Percentiles rank a stretch among this genome's conserved stretches.
Conservation (phyloP, 1,140 invertebrate genomes). For the Sitophilus oryzae region DNA sequence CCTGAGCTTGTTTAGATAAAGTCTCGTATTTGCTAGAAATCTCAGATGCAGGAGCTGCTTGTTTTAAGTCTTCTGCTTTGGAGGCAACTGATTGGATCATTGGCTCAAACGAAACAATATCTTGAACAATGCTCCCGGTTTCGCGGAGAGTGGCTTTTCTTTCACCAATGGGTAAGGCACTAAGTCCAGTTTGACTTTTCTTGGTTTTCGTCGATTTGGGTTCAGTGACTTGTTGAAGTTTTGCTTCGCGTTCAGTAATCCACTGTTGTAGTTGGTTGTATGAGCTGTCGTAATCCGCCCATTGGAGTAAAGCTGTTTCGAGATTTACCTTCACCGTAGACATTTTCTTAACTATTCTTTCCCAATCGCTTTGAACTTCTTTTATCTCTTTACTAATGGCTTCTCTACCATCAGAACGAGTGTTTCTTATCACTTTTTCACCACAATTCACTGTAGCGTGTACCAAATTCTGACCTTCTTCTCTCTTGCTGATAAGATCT, state of each 20-base stretch:
- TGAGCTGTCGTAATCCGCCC: conserved; percentile 92
- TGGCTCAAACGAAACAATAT: conserved; percentile 90
- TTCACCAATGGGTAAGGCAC: conserved; percentile 73
- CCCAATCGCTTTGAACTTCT: conserved; percentile 89
- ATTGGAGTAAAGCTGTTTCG: conserved; percentile 86
- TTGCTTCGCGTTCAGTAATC: conserved; percentile 90
- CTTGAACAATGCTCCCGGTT: conserved; percentile 89
- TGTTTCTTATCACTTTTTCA: conserved; percentile 84
- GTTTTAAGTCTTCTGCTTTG: conserved; percentile 83
- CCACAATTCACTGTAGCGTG: conserved; percentile 87
- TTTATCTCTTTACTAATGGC: conserved; percentile 81
- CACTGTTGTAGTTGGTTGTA: conserved; percentile 88
- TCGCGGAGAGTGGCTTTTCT: conserved; percentile 82
- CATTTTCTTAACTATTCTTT: conserved; percentile 84
- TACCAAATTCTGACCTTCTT: conserved; percentile 85
- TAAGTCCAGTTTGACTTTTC: conserved; percentile 56
- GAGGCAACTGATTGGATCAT: conserved; percentile 91
- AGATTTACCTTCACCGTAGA: conserved; percentile 87
- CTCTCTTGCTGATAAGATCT: conserved; percentile 74
- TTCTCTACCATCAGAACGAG: conserved; percentile 83
- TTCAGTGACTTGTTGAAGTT: conserved; percentile 88
- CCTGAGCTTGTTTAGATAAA: conserved; percentile 82
- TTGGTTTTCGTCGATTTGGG: conserved; percentile 74
- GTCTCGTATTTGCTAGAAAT: conserved; percentile 86
- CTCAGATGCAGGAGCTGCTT: conserved; percentile 78